Evolutionary conservation across 1,140 invertebrate species (phyloP).

Genomic region (Dreissena polymorpha): DNA sequence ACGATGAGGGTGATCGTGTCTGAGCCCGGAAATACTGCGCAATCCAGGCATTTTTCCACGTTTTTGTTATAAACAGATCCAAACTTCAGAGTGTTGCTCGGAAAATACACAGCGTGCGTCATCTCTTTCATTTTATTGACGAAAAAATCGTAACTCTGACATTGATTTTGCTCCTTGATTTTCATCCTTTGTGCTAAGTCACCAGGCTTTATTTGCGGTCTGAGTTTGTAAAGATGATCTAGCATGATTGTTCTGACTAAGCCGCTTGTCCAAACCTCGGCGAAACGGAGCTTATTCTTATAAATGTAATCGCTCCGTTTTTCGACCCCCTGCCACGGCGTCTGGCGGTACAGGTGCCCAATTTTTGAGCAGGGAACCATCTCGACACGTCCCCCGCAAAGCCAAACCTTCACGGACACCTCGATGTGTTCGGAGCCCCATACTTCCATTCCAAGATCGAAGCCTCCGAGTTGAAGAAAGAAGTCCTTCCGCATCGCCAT

Average conservation of each 20-base stretch:
- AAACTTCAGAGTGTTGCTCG: not conserved
- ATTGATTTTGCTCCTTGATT: slow-evolving; percentile 30
- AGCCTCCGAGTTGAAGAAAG: slow-evolving; percentile 90
- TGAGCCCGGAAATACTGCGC: not conserved
- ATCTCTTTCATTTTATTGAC: slow-evolving; percentile 16
- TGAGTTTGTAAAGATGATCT: slow-evolving; percentile 2
- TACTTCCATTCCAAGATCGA: slow-evolving; percentile 84
- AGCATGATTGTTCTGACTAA: not conserved
- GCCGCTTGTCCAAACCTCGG: slow-evolving; percentile 32
- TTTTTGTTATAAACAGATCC: slow-evolving; percentile 11
- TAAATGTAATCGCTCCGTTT: not conserved
- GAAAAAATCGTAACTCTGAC: slow-evolving; percentile 37
- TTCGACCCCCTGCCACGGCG: slow-evolving; percentile 16
- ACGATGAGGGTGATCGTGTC: slow-evolving; percentile 6
- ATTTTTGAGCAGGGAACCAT: slow-evolving; percentile 98
- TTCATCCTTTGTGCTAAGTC: slow-evolving; percentile 14
- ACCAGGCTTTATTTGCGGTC: not conserved
- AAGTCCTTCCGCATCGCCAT: slow-evolving; percentile 40
- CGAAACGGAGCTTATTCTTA: slow-evolving; percentile 18
- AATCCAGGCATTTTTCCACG: slow-evolving; percentile 6
- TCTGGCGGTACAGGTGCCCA: slow-evolving; percentile 84
- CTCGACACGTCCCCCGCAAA: slow-evolving; percentile 96
- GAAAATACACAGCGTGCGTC: slow-evolving; percentile 9
- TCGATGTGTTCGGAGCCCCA: slow-evolving; percentile 99
- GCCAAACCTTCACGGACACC: slow-evolving; percentile 99